Evolutionary conservation across 2,113 vertebrate genomes (phyloP), one percentile per base, ranked within the genome.

Genomic region (Hylia prasina): DNA sequence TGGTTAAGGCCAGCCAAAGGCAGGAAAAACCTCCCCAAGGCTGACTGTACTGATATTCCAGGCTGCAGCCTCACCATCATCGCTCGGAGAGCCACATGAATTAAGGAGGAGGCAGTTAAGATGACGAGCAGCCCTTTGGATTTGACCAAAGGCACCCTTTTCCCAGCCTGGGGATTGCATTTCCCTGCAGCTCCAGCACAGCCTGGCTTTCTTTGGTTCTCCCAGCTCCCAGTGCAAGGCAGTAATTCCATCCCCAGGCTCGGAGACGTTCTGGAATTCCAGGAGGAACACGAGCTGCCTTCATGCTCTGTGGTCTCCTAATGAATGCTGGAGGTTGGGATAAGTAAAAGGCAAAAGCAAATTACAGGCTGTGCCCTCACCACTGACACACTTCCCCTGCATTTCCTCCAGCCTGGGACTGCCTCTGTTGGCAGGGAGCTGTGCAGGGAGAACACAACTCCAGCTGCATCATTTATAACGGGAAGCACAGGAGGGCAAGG

Each of bases 401-500:
- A 27, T 54, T 50, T 54, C 53, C 44, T 27, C 37, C 75, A 33
- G 53, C 15, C 44, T 17, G 56, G 53, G 37, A 7, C 44, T 17
- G 76, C 16, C 37, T 71, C 35, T 0, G 3, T 33, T 21, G 56
- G 69, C 75, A 42, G 47, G 50, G 66, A 92, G 83, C 51, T 15
- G 54, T 35, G 60, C 50, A 45, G 69, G 61, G 60, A 61, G 69
- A 89, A 54, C 92, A 44, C 40, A n/a, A 10, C 37, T 93, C 85
- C 48, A 80, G 71, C 89, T 97, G 92, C 92, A 97, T 97, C 25
- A 96, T 97, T 97, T 31, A 97, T 92, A 44, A 85, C 57, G 83
- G 90, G 78, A 90, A 90, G 81, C 18, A 21, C 5, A 15, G 53
- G 11, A 40, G 68, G 12, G 31, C 2, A 80, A 53, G 60, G 75